Base-by-base conservation (phyloP, 2,113 vertebrate genomes). In the Caloenas nicobarica region DNA sequence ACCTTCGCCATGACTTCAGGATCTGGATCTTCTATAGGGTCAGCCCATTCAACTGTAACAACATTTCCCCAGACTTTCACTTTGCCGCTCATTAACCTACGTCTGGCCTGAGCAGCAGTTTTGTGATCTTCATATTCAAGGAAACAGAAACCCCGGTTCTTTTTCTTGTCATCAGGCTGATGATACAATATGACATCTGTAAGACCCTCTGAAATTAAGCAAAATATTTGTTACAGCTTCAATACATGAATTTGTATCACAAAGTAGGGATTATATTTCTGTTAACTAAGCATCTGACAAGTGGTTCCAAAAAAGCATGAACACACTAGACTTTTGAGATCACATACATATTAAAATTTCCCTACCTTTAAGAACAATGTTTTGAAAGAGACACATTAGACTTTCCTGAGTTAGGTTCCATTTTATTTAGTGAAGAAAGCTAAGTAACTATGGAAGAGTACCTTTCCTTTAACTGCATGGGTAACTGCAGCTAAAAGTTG, bases 1-100 rank as follows among this genome's bases (percentile, higher is more conserved):
- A 99, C 99, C 99, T 99, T 99, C 87, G 99, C 98, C 99, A 99
- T 99, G 94, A 99, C 99, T 97, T 99, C 99, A 5, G 99, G 99
- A 98, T 99, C 99, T 2, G 99, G 99, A 96, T 99, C 99, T 98
- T 99, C 99, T 86, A 99, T 99, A 92, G 99, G 99, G 65, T 99
- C 99, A 38, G 99, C 99, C 99, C 99, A 99, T 96, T 99, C 99
- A 95, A 99, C 99, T 2, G 99, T 99, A 95, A 99, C 99, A 96
- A 99, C 98, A 94, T 99, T 99, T 77, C 99, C 99, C 99, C 99
- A 99, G 48, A 99, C 99, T 96, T 99, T 99, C 92, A 99, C 99
- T 98, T 99, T 99, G 84, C 99, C 99, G 2, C 99, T 99, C 99
- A 99, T 99, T 85, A 99, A 98, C 88, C 99, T 98, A 62, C 99